These are phyloP conservation scores for Heliconius melpomene DNA, from an alignment of 1,140 invertebrate species.

Conservation along the genomic window DNA sequence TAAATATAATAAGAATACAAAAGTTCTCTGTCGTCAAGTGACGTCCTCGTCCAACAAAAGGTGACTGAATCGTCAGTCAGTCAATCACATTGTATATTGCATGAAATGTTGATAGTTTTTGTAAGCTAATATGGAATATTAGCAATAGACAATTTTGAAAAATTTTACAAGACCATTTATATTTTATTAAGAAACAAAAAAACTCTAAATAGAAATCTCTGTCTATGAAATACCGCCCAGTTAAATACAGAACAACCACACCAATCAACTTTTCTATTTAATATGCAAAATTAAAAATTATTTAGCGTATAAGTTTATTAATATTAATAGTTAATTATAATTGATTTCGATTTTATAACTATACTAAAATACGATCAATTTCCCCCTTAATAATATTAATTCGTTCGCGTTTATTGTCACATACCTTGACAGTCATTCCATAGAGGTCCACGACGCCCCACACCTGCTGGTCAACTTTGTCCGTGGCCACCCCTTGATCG, in stretches of 20 bases:
- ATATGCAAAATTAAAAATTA: no score
- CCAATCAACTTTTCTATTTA: no score
- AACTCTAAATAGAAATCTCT: no score
- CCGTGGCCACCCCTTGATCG: conserved; percentile 94
- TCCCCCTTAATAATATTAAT: no score
- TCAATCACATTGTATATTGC: not conserved
- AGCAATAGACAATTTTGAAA: not conserved
- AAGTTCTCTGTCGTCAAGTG: not conserved
- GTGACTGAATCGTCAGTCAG: not conserved
- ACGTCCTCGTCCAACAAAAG: not conserved
- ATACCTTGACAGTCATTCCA: conserved; percentile 96
- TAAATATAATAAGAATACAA: not conserved
- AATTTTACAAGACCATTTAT: not conserved
- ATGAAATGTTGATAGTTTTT: not conserved
- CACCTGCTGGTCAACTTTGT: conserved; percentile 87
- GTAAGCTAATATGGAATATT: not conserved
- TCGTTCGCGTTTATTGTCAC: not conserved
- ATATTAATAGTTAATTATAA: no score
- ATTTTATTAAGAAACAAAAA: no score
- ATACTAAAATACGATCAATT: no score
- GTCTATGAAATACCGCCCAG: no score
- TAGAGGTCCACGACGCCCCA: conserved; percentile 98
- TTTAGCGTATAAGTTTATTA: no score
- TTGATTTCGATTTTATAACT: no score
- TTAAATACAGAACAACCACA: no score